Percentiles rank a stretch among this genome's conserved stretches.
These are phyloP conservation scores for Huso huso DNA, from an alignment of 2,797 vertebrate genomes.

Conservation along the genomic window DNA sequence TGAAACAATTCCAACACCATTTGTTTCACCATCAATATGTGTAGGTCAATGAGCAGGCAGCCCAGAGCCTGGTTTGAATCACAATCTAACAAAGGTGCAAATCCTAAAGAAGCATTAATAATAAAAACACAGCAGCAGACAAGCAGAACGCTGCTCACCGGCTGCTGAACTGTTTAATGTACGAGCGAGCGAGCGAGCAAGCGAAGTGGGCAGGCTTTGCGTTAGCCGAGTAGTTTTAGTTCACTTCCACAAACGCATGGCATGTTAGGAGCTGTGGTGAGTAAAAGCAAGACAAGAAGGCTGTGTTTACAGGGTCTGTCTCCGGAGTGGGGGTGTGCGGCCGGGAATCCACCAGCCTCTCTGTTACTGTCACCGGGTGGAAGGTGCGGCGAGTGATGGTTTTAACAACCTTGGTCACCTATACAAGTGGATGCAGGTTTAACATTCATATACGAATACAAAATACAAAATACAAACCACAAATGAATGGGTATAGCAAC, in stretches of 20 bases:
- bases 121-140: neutral
- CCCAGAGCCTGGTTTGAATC: too few species aligned
- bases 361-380: constrained; percentile 32
- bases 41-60: too few species aligned
- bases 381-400: constrained; percentile 47
- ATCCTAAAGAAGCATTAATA: too few species aligned
- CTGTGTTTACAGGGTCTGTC: constrained; percentile 42
- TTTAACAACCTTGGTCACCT: constrained; percentile 56
- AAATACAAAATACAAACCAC: constrained; percentile 10
- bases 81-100: too few species aligned
- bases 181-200: constrained; percentile 19
- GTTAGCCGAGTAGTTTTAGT: constrained; percentile 34
- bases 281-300: constrained; percentile 4
- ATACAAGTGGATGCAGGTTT: constrained; percentile 22
- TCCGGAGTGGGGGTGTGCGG: constrained; percentile 29
- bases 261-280: constrained; percentile 26
- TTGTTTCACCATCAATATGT: too few species aligned
- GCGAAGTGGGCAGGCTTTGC: constrained; percentile 39
- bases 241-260: constrained; percentile 28
- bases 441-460: constrained; percentile 5
- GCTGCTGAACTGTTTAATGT: constrained; percentile 31
- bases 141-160: constrained; percentile 23
- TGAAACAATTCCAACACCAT: too few species aligned
- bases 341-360: constrained; percentile 31
- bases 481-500: neutral